A percentile compares a stretch with the other conserved stretches of the same genome.
These are phyloP conservation scores for Leptosomus discolor DNA, from an alignment of 2,113 vertebrate species.

Conservation along the genomic window DNA sequence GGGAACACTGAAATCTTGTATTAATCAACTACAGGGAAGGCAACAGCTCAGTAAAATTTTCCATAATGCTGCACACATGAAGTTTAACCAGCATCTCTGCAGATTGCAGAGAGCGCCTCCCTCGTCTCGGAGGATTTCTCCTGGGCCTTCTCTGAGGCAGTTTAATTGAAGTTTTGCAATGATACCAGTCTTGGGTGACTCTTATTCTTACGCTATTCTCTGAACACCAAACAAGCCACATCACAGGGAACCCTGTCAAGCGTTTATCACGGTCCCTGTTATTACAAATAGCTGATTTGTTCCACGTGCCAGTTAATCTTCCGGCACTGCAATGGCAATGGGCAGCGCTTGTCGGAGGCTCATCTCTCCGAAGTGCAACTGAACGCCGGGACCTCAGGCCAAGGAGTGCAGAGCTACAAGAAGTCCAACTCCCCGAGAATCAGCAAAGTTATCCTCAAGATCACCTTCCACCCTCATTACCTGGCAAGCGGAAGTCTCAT, in stretches of 20 bases:
- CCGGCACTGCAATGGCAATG: neutral
- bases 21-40: slow-evolving; percentile 30
- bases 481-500: neutral
- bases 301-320: neutral
- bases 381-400: neutral
- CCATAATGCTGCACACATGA: neutral
- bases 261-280: neutral
- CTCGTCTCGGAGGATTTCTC: neutral
- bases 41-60: slow-evolving; percentile 13
- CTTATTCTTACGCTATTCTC: neutral
- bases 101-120: neutral
- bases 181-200: neutral
- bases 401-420: neutral
- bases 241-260: neutral
- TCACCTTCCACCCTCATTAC: neutral
- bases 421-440: neutral
- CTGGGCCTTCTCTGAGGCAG: neutral
- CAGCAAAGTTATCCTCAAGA: neutral
- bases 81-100: neutral
- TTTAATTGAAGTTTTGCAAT: neutral
- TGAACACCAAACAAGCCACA: neutral
- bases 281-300: neutral
- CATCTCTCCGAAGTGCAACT: neutral
- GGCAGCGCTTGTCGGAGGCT: neutral
- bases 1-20: slow-evolving; percentile 34